Evolutionary conservation across 1,140 invertebrate genomes (phyloP), one percentile per base, ranked within the genome.

Genomic region (Ridgeia piscesae): DNA sequence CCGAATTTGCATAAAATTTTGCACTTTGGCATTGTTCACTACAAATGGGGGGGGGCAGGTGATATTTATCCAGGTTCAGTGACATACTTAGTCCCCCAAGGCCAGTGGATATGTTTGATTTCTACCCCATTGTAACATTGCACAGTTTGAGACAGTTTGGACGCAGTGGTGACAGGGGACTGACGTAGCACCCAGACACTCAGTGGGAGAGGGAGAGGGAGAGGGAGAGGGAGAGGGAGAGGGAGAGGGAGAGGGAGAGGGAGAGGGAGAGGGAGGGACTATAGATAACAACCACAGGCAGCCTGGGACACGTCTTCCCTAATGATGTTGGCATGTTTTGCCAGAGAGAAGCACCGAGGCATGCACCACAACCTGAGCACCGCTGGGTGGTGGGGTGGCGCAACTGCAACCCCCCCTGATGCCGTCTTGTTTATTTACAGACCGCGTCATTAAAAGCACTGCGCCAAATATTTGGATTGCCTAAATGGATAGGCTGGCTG

Each of bases 301-400:
- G 58, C 27, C 58, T 77, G 58, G 4, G 58, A 77, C 58, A 77
- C 27, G 58, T 77, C 27, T 31, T 27, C 11, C 27, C 58, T 77
- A 77, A 77, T 77, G 58, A 77, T 77, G 58, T 77, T 77, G 58
- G 58, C 58, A 77, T 77, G 58, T 77, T 77, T 77, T 77, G 58
- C 17, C 27, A 0, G 58, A 21, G 58, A 77, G 58, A 77, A 77
- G 58, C 58, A 77, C 8, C 2, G 58, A 0, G 27, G 58, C 58
- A 31, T 77, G 58, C 58, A 77, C 58, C 58, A 77, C 58, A 77
- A 77, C 14, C 58, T 14, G 58, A 77, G 58, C 2, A 0, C 58
- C 27, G 17, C 58, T 77, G 58, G 58, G 58, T 77, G 2, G 4
- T 77, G 58, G 17, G 2, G 17, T 31, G 14, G 27, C 2, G 58